Evolutionary conservation across 2,113 vertebrate species (phyloP).

Genomic region (Muscicapa adusta): DNA sequence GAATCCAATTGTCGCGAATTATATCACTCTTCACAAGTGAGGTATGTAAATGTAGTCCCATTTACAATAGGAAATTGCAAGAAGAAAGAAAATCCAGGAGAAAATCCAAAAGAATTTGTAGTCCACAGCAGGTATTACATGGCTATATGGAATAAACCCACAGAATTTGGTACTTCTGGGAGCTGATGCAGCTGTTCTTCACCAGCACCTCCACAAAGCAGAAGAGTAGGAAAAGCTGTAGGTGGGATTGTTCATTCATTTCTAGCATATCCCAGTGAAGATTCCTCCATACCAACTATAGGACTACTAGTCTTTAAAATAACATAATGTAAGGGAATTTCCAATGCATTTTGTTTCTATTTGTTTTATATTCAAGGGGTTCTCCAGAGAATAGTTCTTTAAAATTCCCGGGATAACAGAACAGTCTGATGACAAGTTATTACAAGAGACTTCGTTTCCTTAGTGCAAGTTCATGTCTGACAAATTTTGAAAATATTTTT

Average conservation of each 20-base stretch:
- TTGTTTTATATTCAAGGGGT: neutral
- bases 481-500: neutral
- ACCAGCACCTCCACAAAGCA: neutral
- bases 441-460: neutral
- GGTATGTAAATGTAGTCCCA: neutral
- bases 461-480: neutral
- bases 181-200: neutral
- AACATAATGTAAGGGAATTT: neutral
- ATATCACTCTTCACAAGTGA: neutral
- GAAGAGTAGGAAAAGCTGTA: neutral
- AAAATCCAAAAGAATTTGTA: neutral
- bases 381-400: neutral
- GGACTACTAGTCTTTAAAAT: neutral
- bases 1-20: neutral
- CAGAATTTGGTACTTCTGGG: neutral
- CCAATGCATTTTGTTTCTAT: neutral
- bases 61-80: neutral
- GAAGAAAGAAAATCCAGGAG: neutral
- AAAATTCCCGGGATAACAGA: neutral
- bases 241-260: neutral
- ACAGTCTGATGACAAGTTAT: neutral
- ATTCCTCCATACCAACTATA: neutral
- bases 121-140: neutral
- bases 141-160: neutral
- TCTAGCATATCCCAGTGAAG: neutral